Conservation (phyloP, 2,888 invertebrate genomes). For the Hirudinaria manillensis region DNA sequence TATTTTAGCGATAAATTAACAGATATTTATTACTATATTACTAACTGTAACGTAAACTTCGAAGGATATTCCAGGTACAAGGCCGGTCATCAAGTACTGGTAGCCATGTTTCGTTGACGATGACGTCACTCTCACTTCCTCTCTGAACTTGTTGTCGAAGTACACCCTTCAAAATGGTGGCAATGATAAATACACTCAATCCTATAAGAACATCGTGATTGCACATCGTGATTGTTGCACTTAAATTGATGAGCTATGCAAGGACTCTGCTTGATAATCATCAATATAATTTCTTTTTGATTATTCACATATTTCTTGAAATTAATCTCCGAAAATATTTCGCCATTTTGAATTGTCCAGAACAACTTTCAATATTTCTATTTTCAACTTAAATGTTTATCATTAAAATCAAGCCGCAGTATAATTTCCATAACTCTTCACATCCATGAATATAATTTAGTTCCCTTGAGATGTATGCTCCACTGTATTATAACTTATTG, state of each 20-base stretch:
- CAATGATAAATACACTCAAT: background rate
- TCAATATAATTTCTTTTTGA: no score
- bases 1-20: background rate
- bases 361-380: no score
- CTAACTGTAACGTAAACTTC: conserved; percentile 51
- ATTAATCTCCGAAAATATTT: no score
- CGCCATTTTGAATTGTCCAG: no score
- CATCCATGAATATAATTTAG: no score
- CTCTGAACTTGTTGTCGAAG: conserved; percentile 50
- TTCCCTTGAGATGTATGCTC: no score
- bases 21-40: background rate
- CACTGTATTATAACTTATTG: no score
- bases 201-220: background rate
- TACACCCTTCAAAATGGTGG: conserved; percentile 43
- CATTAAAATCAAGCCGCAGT: no score
- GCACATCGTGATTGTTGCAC: background rate
- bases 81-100: conserved; percentile 50
- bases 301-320: no score
- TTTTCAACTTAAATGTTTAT: no score
- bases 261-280: background rate
- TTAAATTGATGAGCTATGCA: background rate
- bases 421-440: no score
- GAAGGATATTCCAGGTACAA: conserved; percentile 49
- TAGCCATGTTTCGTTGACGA: conserved; percentile 50
- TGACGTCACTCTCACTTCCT: conserved; percentile 49